Evolutionary conservation across 2,113 vertebrate genomes (phyloP).

Genomic region (Oncorhynchus mykiss): DNA sequence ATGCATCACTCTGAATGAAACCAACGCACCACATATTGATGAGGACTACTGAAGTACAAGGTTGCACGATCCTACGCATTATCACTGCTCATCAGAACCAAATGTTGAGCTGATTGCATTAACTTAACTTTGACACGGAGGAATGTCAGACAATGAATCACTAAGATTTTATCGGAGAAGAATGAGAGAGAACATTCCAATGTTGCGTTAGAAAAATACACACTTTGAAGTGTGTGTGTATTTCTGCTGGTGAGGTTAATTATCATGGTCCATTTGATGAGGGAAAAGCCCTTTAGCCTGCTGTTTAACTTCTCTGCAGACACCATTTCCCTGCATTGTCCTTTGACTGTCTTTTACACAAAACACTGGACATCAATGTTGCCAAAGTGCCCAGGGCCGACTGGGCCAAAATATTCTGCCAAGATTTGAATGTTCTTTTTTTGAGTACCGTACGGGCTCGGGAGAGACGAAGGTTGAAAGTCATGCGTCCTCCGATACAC

Average conservation of each 20-base stretch:
- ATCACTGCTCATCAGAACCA: too few relatives aligned
- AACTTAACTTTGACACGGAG: too few relatives aligned
- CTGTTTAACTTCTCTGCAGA: background rate
- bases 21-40: too few relatives aligned
- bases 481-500: too few relatives aligned
- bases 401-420: background rate
- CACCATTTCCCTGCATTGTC: background rate
- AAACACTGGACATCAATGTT: background rate
- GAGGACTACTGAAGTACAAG: too few relatives aligned
- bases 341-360: background rate
- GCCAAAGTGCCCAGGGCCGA: background rate
- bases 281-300: background rate
- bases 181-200: constrained; percentile 7
- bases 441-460: too few relatives aligned
- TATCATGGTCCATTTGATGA: constrained; percentile 33
- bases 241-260: constrained; percentile 31
- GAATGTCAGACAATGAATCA: too few relatives aligned
- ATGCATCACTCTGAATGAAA: too few relatives aligned
- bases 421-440: background rate
- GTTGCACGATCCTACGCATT: too few relatives aligned
- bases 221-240: constrained; percentile 5
- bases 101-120: too few relatives aligned
- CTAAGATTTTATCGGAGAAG: too few relatives aligned
- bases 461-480: too few relatives aligned
- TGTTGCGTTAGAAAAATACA: constrained; percentile 6